phyloP scores from a whole-genome alignment of 2,888 invertebrate species.

The Mimumesa dahlbomi region DNA sequence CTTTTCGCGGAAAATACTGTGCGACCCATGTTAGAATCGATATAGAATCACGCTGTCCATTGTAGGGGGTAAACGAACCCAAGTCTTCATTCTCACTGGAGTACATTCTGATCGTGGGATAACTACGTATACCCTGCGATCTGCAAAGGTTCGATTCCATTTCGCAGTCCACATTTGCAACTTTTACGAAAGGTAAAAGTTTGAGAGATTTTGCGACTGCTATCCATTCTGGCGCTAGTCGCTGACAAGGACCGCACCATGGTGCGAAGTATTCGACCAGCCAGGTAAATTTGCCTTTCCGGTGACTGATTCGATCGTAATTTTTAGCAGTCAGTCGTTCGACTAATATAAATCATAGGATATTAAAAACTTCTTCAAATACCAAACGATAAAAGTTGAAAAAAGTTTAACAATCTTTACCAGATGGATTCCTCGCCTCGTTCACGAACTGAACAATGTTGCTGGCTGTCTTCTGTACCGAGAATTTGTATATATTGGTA shows the following conservation, averaged over 20 bases:
- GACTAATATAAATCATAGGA: too few species aligned
- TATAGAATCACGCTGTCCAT: conserved; percentile 84
- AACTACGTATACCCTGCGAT: conserved; percentile 83
- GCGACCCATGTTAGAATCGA: conserved; percentile 85
- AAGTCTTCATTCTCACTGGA: conserved; percentile 82
- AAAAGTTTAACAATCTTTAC: conserved; percentile 72
- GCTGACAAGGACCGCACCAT: conserved; percentile 89
- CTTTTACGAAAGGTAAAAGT: conserved; percentile 80
- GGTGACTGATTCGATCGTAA: conserved; percentile 82
- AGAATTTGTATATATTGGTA: conserved; percentile 82
- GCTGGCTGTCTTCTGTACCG: conserved; percentile 83
- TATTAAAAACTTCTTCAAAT: too few species aligned
- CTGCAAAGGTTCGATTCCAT: conserved; percentile 82
- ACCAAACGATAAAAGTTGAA: neutral
- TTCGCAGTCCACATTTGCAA: conserved; percentile 87
- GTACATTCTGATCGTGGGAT: conserved; percentile 87
- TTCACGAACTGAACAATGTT: conserved; percentile 85
- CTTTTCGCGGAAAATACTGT: conserved; percentile 84
- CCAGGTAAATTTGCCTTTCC: conserved; percentile 83
- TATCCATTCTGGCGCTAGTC: conserved; percentile 86
- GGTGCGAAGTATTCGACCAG: conserved; percentile 87
- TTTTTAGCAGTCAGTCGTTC: conserved; percentile 81
- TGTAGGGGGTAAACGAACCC: conserved; percentile 82
- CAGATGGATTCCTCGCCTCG: conserved; percentile 82
- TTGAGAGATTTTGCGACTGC: conserved; percentile 83